A percentile compares a stretch with the other conserved stretches of the same genome.
These are phyloP conservation scores for Helobdella robusta DNA, from an alignment of 2,888 invertebrate species.

Conservation along the genomic window DNA sequence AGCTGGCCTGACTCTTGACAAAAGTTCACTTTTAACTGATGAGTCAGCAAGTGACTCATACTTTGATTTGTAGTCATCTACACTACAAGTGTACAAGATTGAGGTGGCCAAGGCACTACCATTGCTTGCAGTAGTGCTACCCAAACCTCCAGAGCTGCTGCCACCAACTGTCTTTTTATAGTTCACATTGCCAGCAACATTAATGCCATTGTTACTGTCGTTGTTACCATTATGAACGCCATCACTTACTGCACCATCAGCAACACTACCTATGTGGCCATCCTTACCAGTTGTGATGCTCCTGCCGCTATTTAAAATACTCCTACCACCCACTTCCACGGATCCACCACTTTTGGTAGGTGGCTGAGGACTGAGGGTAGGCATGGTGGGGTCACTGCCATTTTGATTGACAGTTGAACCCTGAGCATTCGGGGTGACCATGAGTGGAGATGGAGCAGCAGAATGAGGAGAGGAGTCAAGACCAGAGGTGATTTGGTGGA, in stretches of 20 bases:
- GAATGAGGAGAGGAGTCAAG: slow-evolving; percentile 56
- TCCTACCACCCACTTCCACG: slow-evolving; percentile 33
- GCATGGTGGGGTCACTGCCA: slow-evolving; percentile 58
- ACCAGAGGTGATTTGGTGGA: slow-evolving; percentile 12
- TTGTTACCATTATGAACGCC: no score
- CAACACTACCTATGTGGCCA: not conserved
- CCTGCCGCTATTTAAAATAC: slow-evolving; percentile 29
- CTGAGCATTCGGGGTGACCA: slow-evolving; percentile 59
- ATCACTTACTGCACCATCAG: not conserved
- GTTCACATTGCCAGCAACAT: no score
- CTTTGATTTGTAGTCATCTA: not conserved
- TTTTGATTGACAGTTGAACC: slow-evolving; percentile 50
- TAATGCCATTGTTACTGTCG: no score
- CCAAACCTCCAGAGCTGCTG: not conserved
- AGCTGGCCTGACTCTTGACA: slow-evolving; percentile 4
- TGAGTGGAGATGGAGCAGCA: slow-evolving; percentile 62
- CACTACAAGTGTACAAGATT: no score
- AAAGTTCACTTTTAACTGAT: not conserved
- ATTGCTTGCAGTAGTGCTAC: not conserved
- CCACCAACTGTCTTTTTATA: no score
- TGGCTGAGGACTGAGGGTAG: slow-evolving; percentile 63
- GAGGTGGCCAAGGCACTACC: no score
- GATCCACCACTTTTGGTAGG: slow-evolving; percentile 34
- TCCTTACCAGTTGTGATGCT: no score
- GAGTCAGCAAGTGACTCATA: not conserved